Base-by-base conservation (phyloP, 1,140 invertebrate species). In the Hydropsyche tenuis region DNA sequence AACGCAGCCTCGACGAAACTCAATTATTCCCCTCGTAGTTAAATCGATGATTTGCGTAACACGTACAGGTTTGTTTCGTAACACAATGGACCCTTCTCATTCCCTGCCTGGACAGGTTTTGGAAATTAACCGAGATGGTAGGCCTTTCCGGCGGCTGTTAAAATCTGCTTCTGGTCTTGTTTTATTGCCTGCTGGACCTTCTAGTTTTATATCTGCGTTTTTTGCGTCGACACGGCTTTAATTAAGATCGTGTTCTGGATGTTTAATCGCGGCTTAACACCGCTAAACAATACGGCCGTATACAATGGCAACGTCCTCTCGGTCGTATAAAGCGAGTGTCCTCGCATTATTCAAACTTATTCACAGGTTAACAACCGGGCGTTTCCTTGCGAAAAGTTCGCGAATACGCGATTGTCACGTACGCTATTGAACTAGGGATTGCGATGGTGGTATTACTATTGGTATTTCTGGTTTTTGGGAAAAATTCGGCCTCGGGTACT, bases 1-100 rank as follows among this genome's bases (percentile, higher is more conserved):
- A 37, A 37, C 30, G 30, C 30, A 37, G 30, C 30, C 30, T n/a
- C 3, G 30, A 4, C 30, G 30, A 60, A 60, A 60, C 20, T 60
- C 56, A 23, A 60, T 60, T 60, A 60, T 7, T 60, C 25, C 23
- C 23, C 23, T 60, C 22, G 12, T 14, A 27, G 23, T 60, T 14
- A 60, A 60, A 60, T 60, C 23, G 56, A 60, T 60, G 56, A 60
- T 60, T 60, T 60, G 56, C 56, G 56, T 60, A 60, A 60, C 22
- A 60, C 56, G 56, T 60, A 60, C 23, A 1, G 56, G 23, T 25
- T 56, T 14, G 56, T 48, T n/a, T n/a, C 45, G 45, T n/a, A 48
- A 48, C 16, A 48, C 16, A 48, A 48, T 16, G 16, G 22, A 60
- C 56, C 56, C 23, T 60, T 60, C 20, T 60, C 23, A 60, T 60